These are phyloP conservation scores for Pan paniscus DNA, from an alignment of 2,113 vertebrate genomes.

Conservation along the genomic window DNA sequence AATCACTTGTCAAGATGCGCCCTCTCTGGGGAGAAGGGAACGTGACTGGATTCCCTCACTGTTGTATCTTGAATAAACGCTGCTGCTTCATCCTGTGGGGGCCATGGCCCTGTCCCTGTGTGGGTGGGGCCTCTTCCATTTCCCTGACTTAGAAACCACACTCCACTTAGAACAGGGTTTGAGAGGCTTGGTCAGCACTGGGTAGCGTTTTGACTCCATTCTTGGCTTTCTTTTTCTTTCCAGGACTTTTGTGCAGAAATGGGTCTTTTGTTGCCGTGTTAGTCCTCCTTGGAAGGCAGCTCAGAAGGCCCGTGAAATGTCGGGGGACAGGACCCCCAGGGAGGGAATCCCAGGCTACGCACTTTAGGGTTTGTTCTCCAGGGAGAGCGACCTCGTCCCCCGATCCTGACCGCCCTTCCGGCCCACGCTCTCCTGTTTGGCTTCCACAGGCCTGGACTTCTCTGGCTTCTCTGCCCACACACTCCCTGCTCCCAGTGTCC, in stretches of 20 bases:
- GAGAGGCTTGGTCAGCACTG: neutral
- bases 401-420: accelerated
- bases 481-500: neutral
- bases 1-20: constrained; percentile 49
- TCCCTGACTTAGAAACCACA: neutral
- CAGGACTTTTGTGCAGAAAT: constrained; percentile 9
- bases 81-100: constrained; percentile 42
- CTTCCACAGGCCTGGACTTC: neutral
- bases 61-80: constrained; percentile 62
- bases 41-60: neutral
- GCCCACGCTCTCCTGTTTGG: neutral
- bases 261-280: neutral
- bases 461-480: neutral
- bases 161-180: neutral
- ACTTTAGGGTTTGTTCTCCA: neutral
- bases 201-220: neutral
- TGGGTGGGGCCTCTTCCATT: neutral
- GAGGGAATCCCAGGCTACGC: neutral
- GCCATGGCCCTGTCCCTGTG: constrained; percentile 4
- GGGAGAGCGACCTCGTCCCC: neutral
- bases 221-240: neutral
- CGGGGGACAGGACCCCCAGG: neutral
- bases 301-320: neutral
- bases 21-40: constrained; percentile 33
- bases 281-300: neutral